Conservation (phyloP, 2,888 invertebrate genomes). For the Blera fallax region DNA sequence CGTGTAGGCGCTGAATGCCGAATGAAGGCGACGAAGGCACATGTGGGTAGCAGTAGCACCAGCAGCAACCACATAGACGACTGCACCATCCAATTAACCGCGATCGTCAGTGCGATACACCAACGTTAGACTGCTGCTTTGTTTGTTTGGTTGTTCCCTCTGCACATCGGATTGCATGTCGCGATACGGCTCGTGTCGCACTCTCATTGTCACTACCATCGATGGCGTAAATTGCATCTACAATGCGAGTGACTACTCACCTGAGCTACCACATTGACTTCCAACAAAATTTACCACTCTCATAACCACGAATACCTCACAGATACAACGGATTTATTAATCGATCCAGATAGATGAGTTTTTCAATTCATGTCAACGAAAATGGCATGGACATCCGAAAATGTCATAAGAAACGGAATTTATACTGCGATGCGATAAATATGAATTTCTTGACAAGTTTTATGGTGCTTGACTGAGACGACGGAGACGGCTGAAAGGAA, state of each 20-base stretch:
- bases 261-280: background rate
- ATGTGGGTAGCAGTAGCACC: constrained; percentile 31
- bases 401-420: background rate
- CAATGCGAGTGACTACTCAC: constrained; percentile 46
- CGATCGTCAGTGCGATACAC: constrained; percentile 49
- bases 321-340: background rate
- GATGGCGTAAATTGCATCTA: constrained; percentile 41
- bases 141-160: background rate
- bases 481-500: too few relatives aligned
- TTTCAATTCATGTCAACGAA: background rate
- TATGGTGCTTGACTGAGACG: too few relatives aligned
- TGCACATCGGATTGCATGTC: constrained; percentile 26
- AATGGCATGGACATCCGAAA: background rate
- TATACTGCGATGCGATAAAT: background rate
- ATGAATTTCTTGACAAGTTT: background rate
- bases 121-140: constrained; percentile 17
- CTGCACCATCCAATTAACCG: constrained; percentile 54
- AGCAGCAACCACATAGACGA: background rate
- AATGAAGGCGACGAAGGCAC: constrained; percentile 21
- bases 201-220: constrained; percentile 26
- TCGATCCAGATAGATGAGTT: background rate
- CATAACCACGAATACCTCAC: background rate
- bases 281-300: background rate
- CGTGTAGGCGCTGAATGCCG: constrained; percentile 27
- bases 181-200: constrained; percentile 26